Percentiles rank a stretch among this genome's conserved stretches.
These are phyloP conservation scores for Rhamnusium bicolor DNA, from an alignment of 2,888 invertebrate species.

Conservation along the genomic window DNA sequence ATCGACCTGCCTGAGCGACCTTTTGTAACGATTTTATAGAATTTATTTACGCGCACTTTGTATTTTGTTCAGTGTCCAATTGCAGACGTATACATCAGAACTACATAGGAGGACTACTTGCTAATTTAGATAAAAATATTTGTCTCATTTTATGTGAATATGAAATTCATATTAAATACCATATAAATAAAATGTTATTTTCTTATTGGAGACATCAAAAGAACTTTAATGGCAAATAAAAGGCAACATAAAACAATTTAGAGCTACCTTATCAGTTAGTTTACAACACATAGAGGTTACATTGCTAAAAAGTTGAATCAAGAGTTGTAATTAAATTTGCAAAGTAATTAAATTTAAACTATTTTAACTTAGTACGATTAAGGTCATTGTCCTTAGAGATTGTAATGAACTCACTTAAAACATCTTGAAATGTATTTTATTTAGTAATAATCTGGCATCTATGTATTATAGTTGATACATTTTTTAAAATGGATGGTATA, in stretches of 20 bases:
- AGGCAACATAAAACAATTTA: not conserved
- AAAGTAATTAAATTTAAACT: conserved; percentile 17
- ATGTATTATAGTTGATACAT: not conserved
- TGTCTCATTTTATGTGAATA: too few relatives aligned
- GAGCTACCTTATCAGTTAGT: not conserved
- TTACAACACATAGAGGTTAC: not conserved
- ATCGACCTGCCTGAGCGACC: too few relatives aligned
- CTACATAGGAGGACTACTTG: too few relatives aligned
- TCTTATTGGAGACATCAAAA: not conserved
- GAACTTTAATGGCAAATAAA: not conserved
- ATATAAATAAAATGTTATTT: too few relatives aligned
- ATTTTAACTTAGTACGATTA: conserved; percentile 14
- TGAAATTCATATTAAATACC: too few relatives aligned
- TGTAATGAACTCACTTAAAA: conserved; percentile 17
- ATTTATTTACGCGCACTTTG: too few relatives aligned
- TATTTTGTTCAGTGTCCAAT: too few relatives aligned
- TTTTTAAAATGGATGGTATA: too few relatives aligned
- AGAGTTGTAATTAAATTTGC: conserved; percentile 9
- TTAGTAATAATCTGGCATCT: not conserved
- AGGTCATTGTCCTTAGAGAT: conserved; percentile 3
- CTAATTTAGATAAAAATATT: too few relatives aligned
- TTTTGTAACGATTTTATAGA: too few relatives aligned
- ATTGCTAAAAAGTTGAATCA: conserved; percentile 1
- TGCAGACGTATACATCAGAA: too few relatives aligned
- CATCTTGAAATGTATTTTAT: not conserved